Conservation (phyloP, 2,113 vertebrate species). For the Aleadryas rufinucha region DNA sequence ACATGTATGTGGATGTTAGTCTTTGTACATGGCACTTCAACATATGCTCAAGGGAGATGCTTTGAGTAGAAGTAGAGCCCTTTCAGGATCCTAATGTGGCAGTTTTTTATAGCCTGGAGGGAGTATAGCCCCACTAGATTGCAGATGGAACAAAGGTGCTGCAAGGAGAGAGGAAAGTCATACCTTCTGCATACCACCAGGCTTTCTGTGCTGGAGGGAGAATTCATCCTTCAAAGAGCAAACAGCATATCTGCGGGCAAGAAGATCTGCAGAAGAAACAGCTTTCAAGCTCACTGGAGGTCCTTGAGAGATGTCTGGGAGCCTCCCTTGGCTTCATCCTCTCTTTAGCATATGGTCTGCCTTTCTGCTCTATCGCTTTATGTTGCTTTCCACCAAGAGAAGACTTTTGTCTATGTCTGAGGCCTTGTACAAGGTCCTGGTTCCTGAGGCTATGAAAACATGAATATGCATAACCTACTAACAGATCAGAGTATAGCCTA, state of each 20-base stretch:
- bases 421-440: neutral
- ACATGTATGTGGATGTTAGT: neutral
- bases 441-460: slow-evolving; percentile 26
- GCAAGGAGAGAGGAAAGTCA: neutral
- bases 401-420: neutral
- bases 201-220: neutral
- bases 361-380: neutral
- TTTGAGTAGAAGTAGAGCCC: neutral
- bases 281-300: neutral
- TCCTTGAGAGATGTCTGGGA: neutral
- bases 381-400: neutral
- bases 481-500: slow-evolving; percentile 17
- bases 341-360: neutral
- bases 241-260: slow-evolving; percentile 1
- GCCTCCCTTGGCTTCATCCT: neutral
- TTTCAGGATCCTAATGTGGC: neutral
- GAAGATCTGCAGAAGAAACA: neutral
- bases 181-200: neutral
- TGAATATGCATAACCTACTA: slow-evolving; percentile 24
- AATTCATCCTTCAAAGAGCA: slow-evolving; percentile 27
- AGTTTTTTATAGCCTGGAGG: neutral
- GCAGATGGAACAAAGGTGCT: neutral
- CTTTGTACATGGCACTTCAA: neutral
- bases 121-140: neutral
- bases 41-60: neutral